These are phyloP conservation scores for Acestrorhynchus altus DNA, from an alignment of 2,797 vertebrate species.

Conservation along the genomic window DNA sequence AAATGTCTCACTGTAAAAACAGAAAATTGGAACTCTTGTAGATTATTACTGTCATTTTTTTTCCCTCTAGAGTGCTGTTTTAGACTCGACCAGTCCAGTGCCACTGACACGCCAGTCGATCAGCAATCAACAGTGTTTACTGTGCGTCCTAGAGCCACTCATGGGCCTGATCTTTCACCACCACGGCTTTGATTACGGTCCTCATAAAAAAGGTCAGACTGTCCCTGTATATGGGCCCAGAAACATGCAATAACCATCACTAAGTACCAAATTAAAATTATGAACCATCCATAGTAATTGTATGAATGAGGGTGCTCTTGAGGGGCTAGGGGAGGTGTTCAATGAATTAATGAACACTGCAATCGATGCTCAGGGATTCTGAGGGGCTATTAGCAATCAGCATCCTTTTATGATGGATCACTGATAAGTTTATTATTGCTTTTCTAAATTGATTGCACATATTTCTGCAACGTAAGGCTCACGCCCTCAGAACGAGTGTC, in stretches of 20 bases:
- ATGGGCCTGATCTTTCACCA: conserved; percentile 44
- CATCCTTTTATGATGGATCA: conserved; percentile 47
- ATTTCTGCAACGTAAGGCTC: conserved; percentile 1
- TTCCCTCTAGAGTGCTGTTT: conserved; percentile 38
- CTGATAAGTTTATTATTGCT: conserved; percentile 47
- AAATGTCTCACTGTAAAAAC: conserved; percentile 53
- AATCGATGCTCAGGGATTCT: conserved; percentile 56
- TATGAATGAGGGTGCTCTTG: conserved; percentile 38
- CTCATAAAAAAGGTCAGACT: conserved; percentile 50
- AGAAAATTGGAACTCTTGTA: conserved; percentile 45
- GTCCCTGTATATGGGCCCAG: conserved; percentile 37
- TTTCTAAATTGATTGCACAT: conserved; percentile 22
- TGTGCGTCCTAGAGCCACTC: conserved; percentile 55
- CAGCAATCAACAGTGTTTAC: conserved; percentile 60
- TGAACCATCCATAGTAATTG: conserved; percentile 47
- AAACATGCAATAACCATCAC: conserved; percentile 50
- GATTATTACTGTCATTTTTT: conserved; percentile 56
- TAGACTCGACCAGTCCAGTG: conserved; percentile 38
- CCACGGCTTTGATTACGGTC: conserved; percentile 47
- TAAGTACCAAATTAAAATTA: conserved; percentile 47
- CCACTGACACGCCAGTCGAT: conserved; percentile 51
- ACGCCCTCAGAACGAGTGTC: neutral
- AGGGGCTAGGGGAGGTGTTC: conserved; percentile 34
- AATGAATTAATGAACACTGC: conserved; percentile 56
- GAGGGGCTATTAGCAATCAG: conserved; percentile 53